Conservation (phyloP, 2,797 vertebrate genomes). For the Miichthys miiuy region DNA sequence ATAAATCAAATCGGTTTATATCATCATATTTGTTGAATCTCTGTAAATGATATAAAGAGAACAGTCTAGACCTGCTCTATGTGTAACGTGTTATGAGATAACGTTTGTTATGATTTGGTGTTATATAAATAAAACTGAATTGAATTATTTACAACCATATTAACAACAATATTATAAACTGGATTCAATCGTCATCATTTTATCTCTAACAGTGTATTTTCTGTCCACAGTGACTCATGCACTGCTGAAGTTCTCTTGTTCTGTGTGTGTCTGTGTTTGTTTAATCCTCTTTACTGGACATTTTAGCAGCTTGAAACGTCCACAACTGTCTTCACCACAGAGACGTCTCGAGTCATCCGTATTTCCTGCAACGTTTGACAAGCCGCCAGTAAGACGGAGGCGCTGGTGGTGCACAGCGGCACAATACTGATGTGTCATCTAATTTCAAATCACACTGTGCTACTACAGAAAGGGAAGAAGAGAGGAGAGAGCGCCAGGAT, state of each 20-base stretch:
- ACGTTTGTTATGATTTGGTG: too few species aligned
- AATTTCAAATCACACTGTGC: slow-evolving; percentile 77
- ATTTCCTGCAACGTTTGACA: slow-evolving; percentile 59
- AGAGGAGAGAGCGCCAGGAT: slow-evolving; percentile 48
- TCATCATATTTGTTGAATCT: not conserved
- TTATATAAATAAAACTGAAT: too few species aligned
- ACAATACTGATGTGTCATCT: slow-evolving; percentile 81
- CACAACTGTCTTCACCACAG: slow-evolving; percentile 18
- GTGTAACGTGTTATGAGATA: too few species aligned
- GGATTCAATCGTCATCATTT: not conserved
- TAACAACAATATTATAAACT: not conserved
- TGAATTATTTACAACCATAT: not conserved
- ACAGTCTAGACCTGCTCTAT: too few species aligned
- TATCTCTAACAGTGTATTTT: not conserved
- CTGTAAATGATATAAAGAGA: too few species aligned
- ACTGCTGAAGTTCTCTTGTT: not conserved
- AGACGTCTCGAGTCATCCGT: slow-evolving; percentile 24
- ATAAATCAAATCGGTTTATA: too few species aligned
- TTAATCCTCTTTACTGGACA: slow-evolving; percentile 12
- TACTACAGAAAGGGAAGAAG: slow-evolving; percentile 67
- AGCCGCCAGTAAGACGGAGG: slow-evolving; percentile 69
- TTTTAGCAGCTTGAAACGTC: slow-evolving; percentile 18
- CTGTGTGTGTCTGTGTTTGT: not conserved
- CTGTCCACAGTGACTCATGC: not conserved
- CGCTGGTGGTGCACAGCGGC: slow-evolving; percentile 73